Percentiles rank a stretch among this genome's conserved stretches.
phyloP scores from a whole-genome alignment of 2,797 vertebrate genomes.

The Glossophaga mutica region DNA sequence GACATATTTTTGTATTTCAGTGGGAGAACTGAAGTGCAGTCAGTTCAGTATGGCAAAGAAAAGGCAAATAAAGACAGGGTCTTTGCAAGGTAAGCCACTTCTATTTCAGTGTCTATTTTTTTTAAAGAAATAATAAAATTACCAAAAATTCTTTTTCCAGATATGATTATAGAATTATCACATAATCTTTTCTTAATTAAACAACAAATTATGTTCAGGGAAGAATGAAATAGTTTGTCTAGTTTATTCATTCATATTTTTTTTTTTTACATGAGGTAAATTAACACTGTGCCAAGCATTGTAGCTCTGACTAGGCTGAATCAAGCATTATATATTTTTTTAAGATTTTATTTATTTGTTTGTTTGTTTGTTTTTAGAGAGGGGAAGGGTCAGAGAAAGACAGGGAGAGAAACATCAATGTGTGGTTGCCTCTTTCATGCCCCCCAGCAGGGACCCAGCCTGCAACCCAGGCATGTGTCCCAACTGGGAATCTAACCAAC shows the following conservation, averaged over 20 bases:
- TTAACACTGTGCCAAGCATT: background rate
- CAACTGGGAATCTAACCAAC: too few relatives aligned
- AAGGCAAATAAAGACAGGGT: conserved; percentile 96
- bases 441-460: too few relatives aligned
- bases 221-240: conserved; percentile 39
- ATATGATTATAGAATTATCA: background rate
- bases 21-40: conserved; percentile 97
- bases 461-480: too few relatives aligned
- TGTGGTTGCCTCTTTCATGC: too few relatives aligned
- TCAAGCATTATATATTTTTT: background rate
- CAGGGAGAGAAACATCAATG: too few relatives aligned
- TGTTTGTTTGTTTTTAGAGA: too few relatives aligned
- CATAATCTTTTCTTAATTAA: background rate
- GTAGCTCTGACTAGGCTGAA: background rate
- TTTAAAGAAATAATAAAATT: conserved; percentile 6
- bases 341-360: too few relatives aligned
- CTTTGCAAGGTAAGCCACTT: conserved; percentile 92
- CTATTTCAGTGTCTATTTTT: conserved; percentile 23
- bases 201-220: background rate
- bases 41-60: conserved; percentile 99
- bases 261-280: background rate
- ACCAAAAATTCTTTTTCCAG: background rate
- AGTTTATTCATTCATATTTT: background rate
- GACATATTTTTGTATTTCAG: conserved; percentile 82
- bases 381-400: too few relatives aligned